Conservation (phyloP, 2,888 invertebrate genomes). For the Ophion slaviceki region DNA sequence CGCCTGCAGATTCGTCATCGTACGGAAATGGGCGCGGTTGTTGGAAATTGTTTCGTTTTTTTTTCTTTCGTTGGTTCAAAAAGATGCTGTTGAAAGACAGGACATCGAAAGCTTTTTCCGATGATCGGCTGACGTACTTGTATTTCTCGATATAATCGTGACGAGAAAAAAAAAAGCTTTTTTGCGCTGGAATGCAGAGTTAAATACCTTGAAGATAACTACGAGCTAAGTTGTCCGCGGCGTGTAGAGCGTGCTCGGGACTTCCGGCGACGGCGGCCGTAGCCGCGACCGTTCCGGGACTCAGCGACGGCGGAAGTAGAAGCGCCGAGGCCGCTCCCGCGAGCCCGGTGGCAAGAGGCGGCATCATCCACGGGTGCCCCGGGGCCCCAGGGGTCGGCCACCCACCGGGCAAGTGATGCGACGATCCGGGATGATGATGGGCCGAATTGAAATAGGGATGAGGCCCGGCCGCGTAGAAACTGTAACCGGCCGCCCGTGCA, state of each 20-base stretch:
- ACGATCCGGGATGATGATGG: conserved; percentile 85
- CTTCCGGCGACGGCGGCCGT: conserved; percentile 84
- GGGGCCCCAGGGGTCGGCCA: conserved; percentile 83
- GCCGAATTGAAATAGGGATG: conserved; percentile 88
- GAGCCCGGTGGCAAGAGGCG: conserved; percentile 79
- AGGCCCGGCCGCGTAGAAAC: conserved; percentile 88
- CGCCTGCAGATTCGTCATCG: too few species aligned
- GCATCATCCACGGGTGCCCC: conserved; percentile 80
- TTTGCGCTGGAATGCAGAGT: background rate
- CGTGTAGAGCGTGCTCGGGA: conserved; percentile 86
- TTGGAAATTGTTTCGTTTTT: too few species aligned
- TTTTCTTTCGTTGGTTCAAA: too few species aligned
- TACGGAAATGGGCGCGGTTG: too few species aligned
- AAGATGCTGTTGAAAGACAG: too few species aligned
- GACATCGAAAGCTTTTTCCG: too few species aligned
- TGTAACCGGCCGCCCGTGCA: conserved; percentile 95
- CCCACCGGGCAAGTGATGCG: conserved; percentile 87
- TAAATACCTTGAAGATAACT: conserved; percentile 80
- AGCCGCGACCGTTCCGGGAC: conserved; percentile 85
- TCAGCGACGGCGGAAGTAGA: conserved; percentile 83
- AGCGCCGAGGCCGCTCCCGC: conserved; percentile 85
- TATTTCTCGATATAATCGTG: too few species aligned
- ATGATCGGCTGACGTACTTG: too few species aligned
- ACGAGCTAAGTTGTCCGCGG: conserved; percentile 80
- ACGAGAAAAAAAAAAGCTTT: too few species aligned